Evolutionary conservation across 2,888 invertebrate species (phyloP), one percentile per base, ranked within the genome.

Genomic region (Drosophila borborema): DNA sequence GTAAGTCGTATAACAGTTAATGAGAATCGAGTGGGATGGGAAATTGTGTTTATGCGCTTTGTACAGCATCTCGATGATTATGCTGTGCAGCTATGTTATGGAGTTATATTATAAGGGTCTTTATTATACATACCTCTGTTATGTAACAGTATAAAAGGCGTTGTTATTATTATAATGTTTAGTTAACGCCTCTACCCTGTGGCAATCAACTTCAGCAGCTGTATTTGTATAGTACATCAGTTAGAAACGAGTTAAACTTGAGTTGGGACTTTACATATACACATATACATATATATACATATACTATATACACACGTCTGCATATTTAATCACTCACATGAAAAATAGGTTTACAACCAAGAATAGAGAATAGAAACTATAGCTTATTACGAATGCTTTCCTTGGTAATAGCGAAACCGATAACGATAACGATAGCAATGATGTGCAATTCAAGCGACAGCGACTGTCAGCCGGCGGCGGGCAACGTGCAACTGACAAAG

Each of bases 381-480:
- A 18, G 38, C n/a, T 31, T 48, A 20, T 23, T 34, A 5, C 34
- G 31, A 46, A n/a, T 53, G 53, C 16, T 45, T 12, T 20, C 20
- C 12, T 45, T 41, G n/a, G 1, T 10, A 18, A 18, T 7, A 2
- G 6, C 31, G 31, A 31, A 23, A 46, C 23, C 36, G 48, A n/a
- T 46, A 46, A 46, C 36, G 48, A 67, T 28, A 10, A 43, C 67
- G 55, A 68, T 43, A 40, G 12, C 43, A 56, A 64, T 54, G 49
- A 40, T 31, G 36, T 46, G 34, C 20, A 31, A 45, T 48, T 61
- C 51, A 60, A 67, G 72, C 83, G 72, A 28, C 68, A 64, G 64
- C 72, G 75, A 77, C 38, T 46, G 58, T 18, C 72, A 48, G 64
- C 67, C 66, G 79, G 71, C 70, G 69, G 46, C 54, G 55, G 65